A percentile compares a stretch with the other conserved stretches of the same genome.
Conservation (phyloP, 1,140 invertebrate species). For the Saccostrea glomerata region DNA sequence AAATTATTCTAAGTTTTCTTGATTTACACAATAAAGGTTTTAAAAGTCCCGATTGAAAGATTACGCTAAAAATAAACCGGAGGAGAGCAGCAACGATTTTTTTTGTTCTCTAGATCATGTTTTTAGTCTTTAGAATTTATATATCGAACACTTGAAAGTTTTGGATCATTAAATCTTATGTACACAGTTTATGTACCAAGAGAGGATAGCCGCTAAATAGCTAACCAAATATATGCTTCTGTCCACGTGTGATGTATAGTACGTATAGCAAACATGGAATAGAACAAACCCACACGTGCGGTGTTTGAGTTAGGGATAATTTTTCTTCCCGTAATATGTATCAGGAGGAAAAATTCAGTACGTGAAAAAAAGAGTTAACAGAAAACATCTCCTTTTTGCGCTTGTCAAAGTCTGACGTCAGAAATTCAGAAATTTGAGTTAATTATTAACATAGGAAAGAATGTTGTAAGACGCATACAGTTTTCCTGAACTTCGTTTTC, state of each 20-base stretch:
- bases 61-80: slow-evolving; percentile 12
- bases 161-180: slow-evolving; percentile 1
- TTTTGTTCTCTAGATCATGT: background rate
- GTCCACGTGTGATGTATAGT: background rate
- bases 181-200: slow-evolving; percentile 8
- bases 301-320: slow-evolving; percentile 18
- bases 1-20: slow-evolving; percentile 5
- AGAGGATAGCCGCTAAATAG: background rate
- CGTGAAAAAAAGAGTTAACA: background rate
- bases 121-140: slow-evolving; percentile 24
- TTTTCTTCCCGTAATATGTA: slow-evolving; percentile 10
- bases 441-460: background rate
- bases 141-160: slow-evolving; percentile 34
- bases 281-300: background rate
- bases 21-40: slow-evolving; percentile 15
- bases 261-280: background rate
- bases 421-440: background rate
- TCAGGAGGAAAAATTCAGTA: background rate
- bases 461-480: background rate
- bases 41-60: slow-evolving; percentile 34
- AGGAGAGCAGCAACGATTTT: slow-evolving; percentile 8
- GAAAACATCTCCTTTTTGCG: background rate
- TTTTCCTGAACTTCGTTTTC: background rate
- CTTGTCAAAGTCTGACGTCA: background rate
- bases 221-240: slow-evolving; percentile 17